phyloP scores from a whole-genome alignment of 2,113 vertebrate species.

The Capreolus pygargus region DNA sequence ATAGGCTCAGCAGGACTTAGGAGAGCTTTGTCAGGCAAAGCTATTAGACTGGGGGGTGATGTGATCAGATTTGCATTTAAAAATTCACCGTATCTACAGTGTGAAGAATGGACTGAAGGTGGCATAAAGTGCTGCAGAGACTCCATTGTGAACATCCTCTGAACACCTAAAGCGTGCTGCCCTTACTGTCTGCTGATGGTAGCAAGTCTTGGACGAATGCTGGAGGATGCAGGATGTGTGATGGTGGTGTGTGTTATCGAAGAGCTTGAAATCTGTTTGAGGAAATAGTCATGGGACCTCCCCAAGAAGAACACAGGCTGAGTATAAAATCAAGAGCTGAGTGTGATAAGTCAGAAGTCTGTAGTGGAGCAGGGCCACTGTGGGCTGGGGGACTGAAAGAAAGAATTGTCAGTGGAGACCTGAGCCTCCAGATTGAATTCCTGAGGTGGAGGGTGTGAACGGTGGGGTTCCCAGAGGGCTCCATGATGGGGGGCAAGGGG shows the following conservation, averaged over 20 bases:
- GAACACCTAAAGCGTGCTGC: rapidly evolving
- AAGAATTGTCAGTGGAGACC: neutral
- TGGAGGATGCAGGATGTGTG: neutral
- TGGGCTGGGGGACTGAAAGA: neutral
- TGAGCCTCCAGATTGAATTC: neutral
- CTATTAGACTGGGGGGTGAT: neutral
- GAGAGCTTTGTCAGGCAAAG: neutral
- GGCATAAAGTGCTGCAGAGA: neutral
- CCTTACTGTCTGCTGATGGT: neutral
- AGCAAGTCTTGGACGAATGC: neutral
- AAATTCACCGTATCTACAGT: neutral
- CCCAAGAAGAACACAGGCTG: neutral
- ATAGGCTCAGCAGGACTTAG: neutral
- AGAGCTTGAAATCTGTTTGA: neutral
- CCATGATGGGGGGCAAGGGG: neutral
- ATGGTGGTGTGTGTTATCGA: neutral
- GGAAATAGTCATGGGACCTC: neutral
- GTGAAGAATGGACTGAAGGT: neutral
- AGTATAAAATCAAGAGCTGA: neutral
- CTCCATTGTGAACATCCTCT: neutral
- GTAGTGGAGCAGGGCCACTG: too few species aligned
- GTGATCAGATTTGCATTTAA: neutral
- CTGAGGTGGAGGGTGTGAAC: neutral
- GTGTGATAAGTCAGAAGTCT: neutral
- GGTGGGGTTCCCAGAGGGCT: neutral